These are phyloP conservation scores for Pica pica DNA, from an alignment of 2,113 vertebrate genomes.

Conservation along the genomic window DNA sequence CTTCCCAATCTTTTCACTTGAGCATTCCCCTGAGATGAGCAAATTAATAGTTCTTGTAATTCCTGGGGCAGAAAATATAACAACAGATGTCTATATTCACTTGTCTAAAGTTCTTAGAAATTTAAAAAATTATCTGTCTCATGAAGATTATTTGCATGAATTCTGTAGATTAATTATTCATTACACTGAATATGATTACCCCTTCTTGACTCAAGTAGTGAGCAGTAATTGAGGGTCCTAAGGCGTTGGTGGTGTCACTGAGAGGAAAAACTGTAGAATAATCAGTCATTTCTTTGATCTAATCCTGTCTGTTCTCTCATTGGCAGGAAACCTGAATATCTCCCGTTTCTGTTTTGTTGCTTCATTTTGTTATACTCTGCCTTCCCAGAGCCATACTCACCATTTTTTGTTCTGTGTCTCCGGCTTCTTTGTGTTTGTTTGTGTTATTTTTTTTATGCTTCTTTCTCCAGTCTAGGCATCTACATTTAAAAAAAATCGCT, in stretches of 20 bases:
- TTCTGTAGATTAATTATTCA: background rate
- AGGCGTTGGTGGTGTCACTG: background rate
- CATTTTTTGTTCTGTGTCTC: background rate
- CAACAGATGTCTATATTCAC: background rate
- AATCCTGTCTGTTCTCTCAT: background rate
- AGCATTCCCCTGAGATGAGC: background rate
- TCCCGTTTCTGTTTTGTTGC: background rate
- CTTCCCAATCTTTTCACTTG: background rate
- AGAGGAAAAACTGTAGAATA: background rate
- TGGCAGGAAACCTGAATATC: background rate
- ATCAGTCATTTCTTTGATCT: background rate
- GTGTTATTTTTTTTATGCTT: background rate
- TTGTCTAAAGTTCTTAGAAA: background rate
- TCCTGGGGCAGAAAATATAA: background rate
- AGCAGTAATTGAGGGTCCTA: background rate
- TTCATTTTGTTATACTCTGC: background rate
- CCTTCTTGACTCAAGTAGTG: background rate
- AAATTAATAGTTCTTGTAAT: constrained; percentile 23
- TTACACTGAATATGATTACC: background rate
- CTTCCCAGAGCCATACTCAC: background rate
- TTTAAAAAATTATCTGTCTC: background rate
- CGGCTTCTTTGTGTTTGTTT: background rate
- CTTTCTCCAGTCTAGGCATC: background rate
- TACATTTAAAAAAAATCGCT: background rate
- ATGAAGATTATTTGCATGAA: background rate